Percentiles rank a stretch among this genome's conserved stretches.
Conservation (phyloP, 2,888 invertebrate genomes). For the Himalopsyche kuldschensis region DNA sequence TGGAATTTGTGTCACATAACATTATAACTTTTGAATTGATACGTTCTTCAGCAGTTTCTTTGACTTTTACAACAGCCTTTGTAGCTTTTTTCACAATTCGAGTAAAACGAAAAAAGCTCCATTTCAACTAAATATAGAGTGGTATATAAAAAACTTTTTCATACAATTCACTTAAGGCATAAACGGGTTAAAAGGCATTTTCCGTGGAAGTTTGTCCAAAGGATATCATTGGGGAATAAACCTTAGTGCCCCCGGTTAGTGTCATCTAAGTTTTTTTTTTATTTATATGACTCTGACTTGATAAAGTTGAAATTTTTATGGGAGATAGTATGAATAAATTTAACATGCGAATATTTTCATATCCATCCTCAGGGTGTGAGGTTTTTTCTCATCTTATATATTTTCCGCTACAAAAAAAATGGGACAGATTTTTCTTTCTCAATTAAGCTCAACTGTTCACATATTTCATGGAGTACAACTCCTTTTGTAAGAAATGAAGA, state of each 20-base stretch:
- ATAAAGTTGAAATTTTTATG: slow-evolving; percentile 1
- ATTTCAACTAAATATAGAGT: background rate
- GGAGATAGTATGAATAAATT: background rate
- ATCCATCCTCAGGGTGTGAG: background rate
- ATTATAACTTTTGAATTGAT: background rate
- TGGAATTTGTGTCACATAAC: background rate
- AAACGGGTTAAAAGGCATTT: slow-evolving; percentile 1
- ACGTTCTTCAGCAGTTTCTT: background rate
- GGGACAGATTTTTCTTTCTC: no score
- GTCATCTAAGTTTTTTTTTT: slow-evolving; percentile 1
- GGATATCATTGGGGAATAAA: background rate
- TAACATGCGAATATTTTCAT: background rate
- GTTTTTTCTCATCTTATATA: no score
- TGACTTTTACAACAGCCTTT: background rate
- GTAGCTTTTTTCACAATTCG: background rate
- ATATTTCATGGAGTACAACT: no score
- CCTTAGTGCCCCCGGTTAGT: background rate
- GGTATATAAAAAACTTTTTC: background rate
- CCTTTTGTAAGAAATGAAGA: no score
- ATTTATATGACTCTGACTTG: background rate
- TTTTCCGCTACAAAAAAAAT: no score
- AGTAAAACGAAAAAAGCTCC: background rate
- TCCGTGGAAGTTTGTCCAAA: background rate
- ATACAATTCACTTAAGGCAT: background rate
- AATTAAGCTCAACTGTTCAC: no score